Evolutionary conservation across 1,140 invertebrate genomes (phyloP).

Genomic region (Cylas formicarius): DNA sequence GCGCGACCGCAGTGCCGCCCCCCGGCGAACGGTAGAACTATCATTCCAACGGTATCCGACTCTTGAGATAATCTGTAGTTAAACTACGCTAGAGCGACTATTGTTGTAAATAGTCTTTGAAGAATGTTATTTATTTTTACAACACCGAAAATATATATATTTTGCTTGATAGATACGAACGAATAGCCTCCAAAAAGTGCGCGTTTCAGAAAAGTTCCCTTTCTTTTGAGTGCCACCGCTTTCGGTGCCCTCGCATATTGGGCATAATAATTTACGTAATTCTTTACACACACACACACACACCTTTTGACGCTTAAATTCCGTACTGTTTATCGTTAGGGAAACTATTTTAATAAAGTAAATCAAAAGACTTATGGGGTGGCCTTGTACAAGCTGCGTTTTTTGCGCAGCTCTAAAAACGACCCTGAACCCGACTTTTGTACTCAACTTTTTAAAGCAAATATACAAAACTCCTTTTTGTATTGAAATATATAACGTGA

Average conservation of each 20-base stretch:
- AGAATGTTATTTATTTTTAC: constrained; percentile 18
- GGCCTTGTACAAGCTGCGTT: constrained; percentile 36
- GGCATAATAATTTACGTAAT: constrained; percentile 13
- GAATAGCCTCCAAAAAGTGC: constrained; percentile 8
- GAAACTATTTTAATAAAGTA: constrained; percentile 25
- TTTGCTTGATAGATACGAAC: background rate
- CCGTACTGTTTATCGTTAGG: constrained; percentile 23
- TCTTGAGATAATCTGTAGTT: constrained; percentile 13
- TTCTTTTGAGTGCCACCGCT: constrained; percentile 10
- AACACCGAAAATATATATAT: background rate
- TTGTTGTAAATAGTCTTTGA: constrained; percentile 34
- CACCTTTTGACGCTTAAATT: constrained; percentile 8
- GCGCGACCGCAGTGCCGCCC: too few species aligned
- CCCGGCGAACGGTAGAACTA: constrained; percentile 1
- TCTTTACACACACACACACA: constrained; percentile 11
- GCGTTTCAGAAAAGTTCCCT: constrained; percentile 1
- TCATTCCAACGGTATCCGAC: constrained; percentile 2
- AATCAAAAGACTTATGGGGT: constrained; percentile 38
- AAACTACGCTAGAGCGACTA: constrained; percentile 25
- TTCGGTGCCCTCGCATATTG: constrained; percentile 2
- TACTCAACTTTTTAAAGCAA: constrained; percentile 34
- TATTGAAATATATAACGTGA: constrained; percentile 40
- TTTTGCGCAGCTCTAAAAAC: constrained; percentile 25
- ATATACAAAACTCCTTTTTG: constrained; percentile 35
- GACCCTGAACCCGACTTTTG: constrained; percentile 33